A percentile compares a stretch with the other conserved stretches of the same genome.
Conservation (phyloP, 2,888 invertebrate species). For the Sabatieria punctata region DNA sequence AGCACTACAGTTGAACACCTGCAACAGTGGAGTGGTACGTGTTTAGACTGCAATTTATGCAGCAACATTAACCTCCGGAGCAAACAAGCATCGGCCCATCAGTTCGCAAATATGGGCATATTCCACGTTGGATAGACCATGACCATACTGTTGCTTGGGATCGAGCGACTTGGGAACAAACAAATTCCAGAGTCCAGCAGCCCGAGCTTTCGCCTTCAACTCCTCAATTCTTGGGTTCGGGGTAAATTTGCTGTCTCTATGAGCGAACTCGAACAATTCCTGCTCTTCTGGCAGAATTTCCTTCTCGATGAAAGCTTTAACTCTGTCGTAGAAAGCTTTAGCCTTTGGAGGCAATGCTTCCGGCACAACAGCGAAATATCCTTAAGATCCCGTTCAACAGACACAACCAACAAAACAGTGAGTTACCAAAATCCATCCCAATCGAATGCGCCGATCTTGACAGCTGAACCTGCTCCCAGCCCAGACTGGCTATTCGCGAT, state of each 20-base stretch:
- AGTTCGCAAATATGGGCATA: constrained; percentile 38
- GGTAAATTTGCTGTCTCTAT: neutral
- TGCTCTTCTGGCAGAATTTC: constrained; percentile 34
- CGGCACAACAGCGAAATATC: constrained; percentile 30
- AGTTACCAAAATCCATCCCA: too few species aligned
- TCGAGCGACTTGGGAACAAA: constrained; percentile 36
- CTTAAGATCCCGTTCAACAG: too few species aligned
- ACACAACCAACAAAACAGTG: too few species aligned
- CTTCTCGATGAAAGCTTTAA: constrained; percentile 33
- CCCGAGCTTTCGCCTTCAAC: constrained; percentile 29
- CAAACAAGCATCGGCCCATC: constrained; percentile 33
- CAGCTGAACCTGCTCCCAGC: too few species aligned
- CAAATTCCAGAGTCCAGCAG: constrained; percentile 35
- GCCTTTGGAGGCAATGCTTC: constrained; percentile 31
- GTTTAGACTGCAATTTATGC: neutral
- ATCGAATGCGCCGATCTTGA: too few species aligned
- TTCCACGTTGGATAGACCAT: constrained; percentile 36
- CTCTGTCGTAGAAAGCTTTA: constrained; percentile 28
- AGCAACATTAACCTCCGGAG: constrained; percentile 31
- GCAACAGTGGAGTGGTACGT: neutral
- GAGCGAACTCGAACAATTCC: constrained; percentile 22
- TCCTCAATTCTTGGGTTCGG: neutral
- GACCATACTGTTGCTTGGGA: constrained; percentile 13
- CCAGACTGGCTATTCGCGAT: too few species aligned
- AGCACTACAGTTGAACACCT: constrained; percentile 38